Conservation (phyloP, 2,888 invertebrate genomes). For the Chrysotoxum bicinctum region DNA sequence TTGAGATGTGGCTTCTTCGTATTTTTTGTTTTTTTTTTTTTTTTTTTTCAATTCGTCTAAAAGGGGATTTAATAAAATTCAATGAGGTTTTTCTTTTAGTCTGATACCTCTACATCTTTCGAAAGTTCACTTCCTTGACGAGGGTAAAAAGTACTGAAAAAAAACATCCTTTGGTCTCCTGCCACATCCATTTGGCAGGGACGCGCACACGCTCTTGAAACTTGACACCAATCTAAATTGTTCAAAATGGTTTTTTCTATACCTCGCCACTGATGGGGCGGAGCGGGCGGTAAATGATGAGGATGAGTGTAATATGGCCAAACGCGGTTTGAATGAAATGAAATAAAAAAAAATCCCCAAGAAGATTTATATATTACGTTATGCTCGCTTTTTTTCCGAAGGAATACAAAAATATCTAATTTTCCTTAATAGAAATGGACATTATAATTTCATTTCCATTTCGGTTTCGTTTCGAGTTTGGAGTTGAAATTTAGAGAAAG, state of each 20-base stretch:
- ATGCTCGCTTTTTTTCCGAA: conserved; percentile 29
- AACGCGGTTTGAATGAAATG: conserved; percentile 48
- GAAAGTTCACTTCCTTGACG: conserved; percentile 64
- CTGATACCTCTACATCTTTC: conserved; percentile 45
- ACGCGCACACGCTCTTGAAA: conserved; percentile 72
- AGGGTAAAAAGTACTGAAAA: conserved; percentile 45
- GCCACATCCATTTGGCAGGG: conserved; percentile 60
- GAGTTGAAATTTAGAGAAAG: conserved; percentile 67
- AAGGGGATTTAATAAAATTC: conserved; percentile 72
- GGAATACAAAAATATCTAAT: conserved; percentile 66
- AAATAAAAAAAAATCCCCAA: conserved; percentile 31
- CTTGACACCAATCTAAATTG: conserved; percentile 72
- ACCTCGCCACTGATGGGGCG: conserved; percentile 35
- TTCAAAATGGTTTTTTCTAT: conserved; percentile 64
- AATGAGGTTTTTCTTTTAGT: conserved; percentile 58
- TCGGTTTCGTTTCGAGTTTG: conserved; percentile 69
- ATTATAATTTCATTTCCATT: conserved; percentile 73
- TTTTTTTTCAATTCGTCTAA: conserved; percentile 69
- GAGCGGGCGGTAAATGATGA: neutral
- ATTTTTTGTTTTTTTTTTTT: conserved; percentile 8
- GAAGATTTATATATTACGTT: conserved; percentile 68
- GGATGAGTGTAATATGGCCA: conserved; percentile 13
- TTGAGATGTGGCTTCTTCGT: conserved; percentile 46
- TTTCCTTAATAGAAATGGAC: conserved; percentile 72
- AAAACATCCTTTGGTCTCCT: conserved; percentile 46